Conservation (phyloP, 92 coral and sea anemone species). For the Scolanthus callimorphus region DNA sequence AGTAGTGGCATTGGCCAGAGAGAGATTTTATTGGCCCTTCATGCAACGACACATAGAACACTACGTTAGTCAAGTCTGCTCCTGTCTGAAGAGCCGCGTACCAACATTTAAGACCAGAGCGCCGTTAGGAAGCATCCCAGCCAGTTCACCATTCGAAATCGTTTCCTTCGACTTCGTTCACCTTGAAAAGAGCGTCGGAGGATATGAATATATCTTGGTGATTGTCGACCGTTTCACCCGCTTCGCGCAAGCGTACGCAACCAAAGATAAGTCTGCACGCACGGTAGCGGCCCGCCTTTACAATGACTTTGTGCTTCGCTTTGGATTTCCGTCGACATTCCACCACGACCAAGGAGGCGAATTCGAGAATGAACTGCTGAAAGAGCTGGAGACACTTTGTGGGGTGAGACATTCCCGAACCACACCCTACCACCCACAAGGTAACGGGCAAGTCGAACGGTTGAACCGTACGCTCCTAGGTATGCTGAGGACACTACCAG, state of each 20-base stretch:
- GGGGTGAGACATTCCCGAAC: conserved; percentile 35
- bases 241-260: conserved; percentile 46
- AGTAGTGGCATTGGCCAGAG: conserved; percentile 36
- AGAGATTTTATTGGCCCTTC: conserved; percentile 39
- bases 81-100: conserved; percentile 21
- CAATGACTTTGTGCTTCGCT: conserved; percentile 32
- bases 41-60: conserved; percentile 47
- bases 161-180: conserved; percentile 45
- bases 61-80: conserved; percentile 20
- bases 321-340: conserved; percentile 18
- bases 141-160: conserved; percentile 21
- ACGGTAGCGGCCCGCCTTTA: conserved; percentile 33
- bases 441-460: conserved; percentile 52
- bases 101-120: conserved; percentile 25
- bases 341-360: conserved; percentile 46
- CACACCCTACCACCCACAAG: conserved; percentile 63
- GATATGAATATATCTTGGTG: conserved; percentile 38
- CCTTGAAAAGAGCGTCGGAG: conserved; percentile 31
- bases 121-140: conserved; percentile 22
- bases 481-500: conserved; percentile 56
- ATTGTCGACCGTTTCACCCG: conserved; percentile 39
- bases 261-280: conserved; percentile 1
- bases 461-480: conserved; percentile 49
- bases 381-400: conserved; percentile 28
- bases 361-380: conserved; percentile 37